phyloP scores from a whole-genome alignment of 2,113 vertebrate species.

The Petrocephalus zakoni region DNA sequence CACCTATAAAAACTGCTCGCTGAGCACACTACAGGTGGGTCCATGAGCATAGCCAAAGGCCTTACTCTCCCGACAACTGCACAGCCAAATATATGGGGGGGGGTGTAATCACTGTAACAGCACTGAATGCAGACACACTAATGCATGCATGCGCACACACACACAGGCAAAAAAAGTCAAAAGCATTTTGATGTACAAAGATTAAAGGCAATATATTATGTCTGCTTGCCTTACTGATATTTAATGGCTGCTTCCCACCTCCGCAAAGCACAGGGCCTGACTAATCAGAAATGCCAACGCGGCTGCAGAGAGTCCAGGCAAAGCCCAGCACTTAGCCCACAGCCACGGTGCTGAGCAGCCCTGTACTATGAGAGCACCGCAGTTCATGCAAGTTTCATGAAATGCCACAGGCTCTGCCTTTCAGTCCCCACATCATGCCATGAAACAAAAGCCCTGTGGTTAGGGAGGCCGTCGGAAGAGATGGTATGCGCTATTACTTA shows the following conservation, averaged over 20 bases:
- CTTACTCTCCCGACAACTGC: background rate
- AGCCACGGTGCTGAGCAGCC: background rate
- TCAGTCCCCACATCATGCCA: background rate
- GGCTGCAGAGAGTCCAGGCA: background rate
- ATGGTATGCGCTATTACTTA: background rate
- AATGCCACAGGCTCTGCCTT: background rate
- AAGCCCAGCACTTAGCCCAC: background rate
- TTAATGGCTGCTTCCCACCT: background rate
- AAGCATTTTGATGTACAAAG: background rate
- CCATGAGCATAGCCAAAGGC: background rate
- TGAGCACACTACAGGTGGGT: background rate
- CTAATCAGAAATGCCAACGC: background rate
- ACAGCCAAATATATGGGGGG: background rate
- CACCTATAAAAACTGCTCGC: background rate
- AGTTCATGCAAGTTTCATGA: conserved; percentile 8
- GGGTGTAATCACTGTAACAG: background rate
- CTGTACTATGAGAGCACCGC: background rate
- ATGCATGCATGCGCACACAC: background rate
- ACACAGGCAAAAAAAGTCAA: background rate
- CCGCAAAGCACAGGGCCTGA: background rate
- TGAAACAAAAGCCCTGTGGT: background rate
- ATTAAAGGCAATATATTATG: background rate
- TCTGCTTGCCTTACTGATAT: background rate
- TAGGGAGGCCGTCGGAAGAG: background rate
- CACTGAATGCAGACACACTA: background rate